Evolutionary conservation across 2,113 vertebrate genomes (phyloP), one percentile per base, ranked within the genome.

Genomic region (Bettongia penicillata): DNA sequence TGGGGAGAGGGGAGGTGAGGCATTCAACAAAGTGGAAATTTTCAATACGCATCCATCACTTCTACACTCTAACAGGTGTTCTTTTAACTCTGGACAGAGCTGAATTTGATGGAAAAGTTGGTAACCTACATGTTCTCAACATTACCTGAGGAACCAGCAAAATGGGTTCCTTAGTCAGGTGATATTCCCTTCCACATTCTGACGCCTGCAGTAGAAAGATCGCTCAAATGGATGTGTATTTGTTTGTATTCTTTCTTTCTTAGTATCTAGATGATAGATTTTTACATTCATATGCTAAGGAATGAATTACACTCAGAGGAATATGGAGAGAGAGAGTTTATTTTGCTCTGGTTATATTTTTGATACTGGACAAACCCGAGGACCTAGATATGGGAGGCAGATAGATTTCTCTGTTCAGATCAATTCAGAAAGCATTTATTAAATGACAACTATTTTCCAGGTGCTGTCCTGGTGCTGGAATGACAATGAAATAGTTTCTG

Each of bases 341-440:
- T 23, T 94, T 77, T 57, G 47, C 23, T 96, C 28, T 48, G 0
- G 48, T 94, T n/a, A 84, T 10, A 68, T 91, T 91, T 2, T 92
- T 93, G 50, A 90, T 68, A n/a, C 31, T 49, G 16, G 3, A 3
- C 24, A 95, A 52, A 92, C 9, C 2, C 90, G 37, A 92, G 23
- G 53, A 89, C 95, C 90, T 48, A 90, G 10, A 53, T 48, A 94
- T 94, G 50, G 53, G 91, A 94, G 7, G 89, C 1, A 93, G 68
- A 52, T 47, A 57, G 57, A 77, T 31, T 95, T 96, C 3, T 91
- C 51, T 25, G 6, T 84, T 84, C 19, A 84, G 23, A 84, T 43
- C 68, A 23, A 23, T 84, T 43, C n/a, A 84, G 43, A 19, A 84
- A 43, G 19, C n/a, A 84, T 84, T 43, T 84, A 43, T 22, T n/a